A percentile compares a stretch with the other conserved stretches of the same genome.
Conservation (phyloP, 1,140 invertebrate genomes). For the Ceratitis capitata region DNA sequence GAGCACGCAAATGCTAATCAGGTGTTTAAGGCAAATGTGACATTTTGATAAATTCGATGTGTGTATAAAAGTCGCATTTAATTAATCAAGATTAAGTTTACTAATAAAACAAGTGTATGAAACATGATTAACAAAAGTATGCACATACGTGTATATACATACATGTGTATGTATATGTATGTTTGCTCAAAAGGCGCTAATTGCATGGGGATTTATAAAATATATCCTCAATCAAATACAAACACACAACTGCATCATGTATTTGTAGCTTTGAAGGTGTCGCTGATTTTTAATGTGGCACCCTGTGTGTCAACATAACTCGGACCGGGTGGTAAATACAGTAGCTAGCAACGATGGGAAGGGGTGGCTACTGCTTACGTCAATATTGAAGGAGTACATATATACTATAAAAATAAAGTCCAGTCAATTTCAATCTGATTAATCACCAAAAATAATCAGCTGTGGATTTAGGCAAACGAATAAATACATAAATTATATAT, state of each 20-base stretch:
- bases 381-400: too few relatives aligned
- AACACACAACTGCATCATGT: background rate
- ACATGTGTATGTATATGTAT: background rate
- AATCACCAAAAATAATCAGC: conserved; percentile 7
- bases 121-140: background rate
- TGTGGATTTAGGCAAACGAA: background rate
- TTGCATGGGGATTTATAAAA: background rate
- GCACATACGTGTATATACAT: background rate
- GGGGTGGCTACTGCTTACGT: background rate
- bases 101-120: background rate
- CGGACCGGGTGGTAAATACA: background rate
- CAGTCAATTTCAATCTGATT: conserved; percentile 11
- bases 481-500: background rate
- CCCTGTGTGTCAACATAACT: background rate
- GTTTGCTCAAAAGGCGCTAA: conserved; percentile 7
- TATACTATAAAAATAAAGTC: background rate
- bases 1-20: conserved; percentile 15
- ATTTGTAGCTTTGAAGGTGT: background rate
- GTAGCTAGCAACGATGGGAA: background rate
- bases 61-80: conserved; percentile 5
- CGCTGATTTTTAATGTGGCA: background rate
- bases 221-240: background rate
- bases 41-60: conserved; percentile 22
- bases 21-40: conserved; percentile 31
- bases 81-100: conserved; percentile 22